Base-by-base conservation (phyloP, 2,888 invertebrate genomes). In the Antheraea assamensis region DNA sequence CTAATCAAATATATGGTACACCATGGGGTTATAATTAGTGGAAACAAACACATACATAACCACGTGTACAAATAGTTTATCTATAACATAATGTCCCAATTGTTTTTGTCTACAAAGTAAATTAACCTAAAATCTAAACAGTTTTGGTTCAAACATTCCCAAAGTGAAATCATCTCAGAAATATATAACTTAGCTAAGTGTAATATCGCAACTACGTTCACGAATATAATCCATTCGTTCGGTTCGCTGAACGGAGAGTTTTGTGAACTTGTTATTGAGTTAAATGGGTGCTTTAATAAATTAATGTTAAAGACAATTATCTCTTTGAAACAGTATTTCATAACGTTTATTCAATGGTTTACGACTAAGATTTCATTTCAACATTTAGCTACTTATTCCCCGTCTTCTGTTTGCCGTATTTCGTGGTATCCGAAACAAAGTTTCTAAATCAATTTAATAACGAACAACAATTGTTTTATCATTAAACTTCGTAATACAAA, bases 221-320 rank as follows among this genome's bases (percentile, higher is more conserved):
- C 19, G 27, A 64, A 64, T 30, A 64, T 64, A 64, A 64, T 64
- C 17, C 61, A 7, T 64, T 64, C 61, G 30, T 64, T 64, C 30
- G 30, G 17, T 64, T 30, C 61, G 17, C 27, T 64, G 27, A 64
- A 30, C 17, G 30, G 10, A 13, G 30, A 64, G 30, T 64, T 30
- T 5, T 64, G 21, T 64, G 61, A 64, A 64, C 61, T 64, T 64
- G 30, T 64, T 64, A 64, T 64, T 64, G 27, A 64, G 61, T 58
- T 58, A 58, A 15, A n/a, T 58, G 58, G 13, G 24, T 58, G 24
- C 24, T 58, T 58, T 58, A 58, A 24, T 24, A 72, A 72, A 31
- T 72, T 72, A 52, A 24, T 68, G 68, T 52, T 55, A 47, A 70
- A 72, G 72, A 72, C 68, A 68, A 72, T 72, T 68, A 72, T 72